Evolutionary conservation across 2,797 vertebrate genomes (phyloP).

Genomic region (Vultur gryphus): DNA sequence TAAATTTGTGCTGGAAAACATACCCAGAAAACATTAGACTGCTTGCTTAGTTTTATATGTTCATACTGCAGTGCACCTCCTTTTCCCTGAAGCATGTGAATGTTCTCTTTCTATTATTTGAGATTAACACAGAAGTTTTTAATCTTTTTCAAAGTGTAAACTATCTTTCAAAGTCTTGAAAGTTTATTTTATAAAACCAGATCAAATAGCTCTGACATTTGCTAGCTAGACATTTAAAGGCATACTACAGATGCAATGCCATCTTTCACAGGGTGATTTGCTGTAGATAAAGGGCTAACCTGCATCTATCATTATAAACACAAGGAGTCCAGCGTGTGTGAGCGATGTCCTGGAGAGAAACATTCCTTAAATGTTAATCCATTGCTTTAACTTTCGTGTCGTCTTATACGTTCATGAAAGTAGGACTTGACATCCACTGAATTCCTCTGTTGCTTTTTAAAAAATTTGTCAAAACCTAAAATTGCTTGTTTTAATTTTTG

Average conservation of each 20-base stretch:
- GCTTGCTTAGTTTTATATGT: background rate
- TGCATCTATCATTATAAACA: conserved; percentile 26
- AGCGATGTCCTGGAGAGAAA: conserved; percentile 58
- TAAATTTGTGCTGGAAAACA: background rate
- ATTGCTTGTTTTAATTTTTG: conserved; percentile 30
- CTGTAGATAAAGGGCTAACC: conserved; percentile 59
- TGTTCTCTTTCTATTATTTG: conserved; percentile 25
- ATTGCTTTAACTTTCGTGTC: conserved; percentile 36
- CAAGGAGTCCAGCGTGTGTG: conserved; percentile 8
- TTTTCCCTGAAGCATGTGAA: background rate
- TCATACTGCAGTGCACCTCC: background rate
- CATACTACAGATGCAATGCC: background rate
- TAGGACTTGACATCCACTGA: conserved; percentile 1
- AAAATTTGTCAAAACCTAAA: conserved; percentile 28
- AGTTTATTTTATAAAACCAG: conserved; percentile 72
- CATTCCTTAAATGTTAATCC: conserved; percentile 64
- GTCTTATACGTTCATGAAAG: conserved; percentile 48
- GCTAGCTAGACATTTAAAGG: conserved; percentile 65
- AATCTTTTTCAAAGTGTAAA: conserved; percentile 72
- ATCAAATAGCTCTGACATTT: conserved; percentile 78
- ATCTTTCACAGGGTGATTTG: conserved; percentile 23
- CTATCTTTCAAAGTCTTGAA: conserved; percentile 64
- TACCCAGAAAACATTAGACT: background rate
- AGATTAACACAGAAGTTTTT: conserved; percentile 64
- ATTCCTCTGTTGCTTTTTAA: conserved; percentile 12